Base-by-base conservation (phyloP, 2,888 invertebrate species). In the Rotaria sp. region DNA sequence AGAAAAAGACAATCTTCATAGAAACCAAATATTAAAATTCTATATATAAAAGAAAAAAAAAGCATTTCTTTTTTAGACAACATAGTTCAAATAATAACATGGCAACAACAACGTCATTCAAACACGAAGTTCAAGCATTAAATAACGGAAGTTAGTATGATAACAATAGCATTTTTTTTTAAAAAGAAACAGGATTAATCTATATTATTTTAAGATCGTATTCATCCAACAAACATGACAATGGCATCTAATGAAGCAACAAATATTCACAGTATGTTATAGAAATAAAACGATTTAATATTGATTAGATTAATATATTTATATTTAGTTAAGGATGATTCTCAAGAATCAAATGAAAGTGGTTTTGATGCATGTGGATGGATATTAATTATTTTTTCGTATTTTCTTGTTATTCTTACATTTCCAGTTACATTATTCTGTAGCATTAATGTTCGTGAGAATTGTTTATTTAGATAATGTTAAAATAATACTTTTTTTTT, bases 391-490 rank as follows among this genome's bases (percentile, higher is more conserved):
- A 24, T 74, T 74, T 11, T 50, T 24, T 86, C 86, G 3, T 86
- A 84, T 41, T 24, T 84, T 30, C 18, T 86, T 10, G 41, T 55
- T 2, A 30, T 74, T 74, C 10, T 86, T 30, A 41, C 50, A 41
- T 86, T 86, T 86, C 86, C 86, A n/a, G n/a, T 86, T 2, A 55
- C 84, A 38, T 52, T 86, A 30, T 75, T 74, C 45, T 74, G 74
- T 80, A 85, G 85, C 45, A 38, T 86, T 4, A 48, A 84, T 18
- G 84, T 84, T 30, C 21, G 84, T 41, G 18, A 45, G 7, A 45
- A 45, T 45, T 45, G 11, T 8, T 11, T 45, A 15, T 48, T 15
- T 48, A 11, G 15, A 11, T 8, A 48, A 48, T 8, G 10, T 48
- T 2, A 48, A 11, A 8, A 8, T 48, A 7, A 15, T 48, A 8